Conservation (phyloP, 2,888 invertebrate species). For the Hypolimnas misippus region DNA sequence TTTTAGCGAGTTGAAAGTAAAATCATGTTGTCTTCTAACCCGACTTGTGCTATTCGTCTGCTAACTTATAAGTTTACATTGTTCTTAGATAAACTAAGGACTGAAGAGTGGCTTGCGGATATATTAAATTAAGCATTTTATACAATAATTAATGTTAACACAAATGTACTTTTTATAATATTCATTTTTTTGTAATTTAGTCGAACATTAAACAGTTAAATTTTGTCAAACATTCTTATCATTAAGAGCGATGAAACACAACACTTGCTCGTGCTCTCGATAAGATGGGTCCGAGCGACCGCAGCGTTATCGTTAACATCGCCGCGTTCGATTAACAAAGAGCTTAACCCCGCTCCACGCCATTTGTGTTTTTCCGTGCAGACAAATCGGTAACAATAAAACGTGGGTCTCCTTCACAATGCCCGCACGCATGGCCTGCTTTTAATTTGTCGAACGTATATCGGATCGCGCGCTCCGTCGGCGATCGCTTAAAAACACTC, state of each 20-base stretch:
- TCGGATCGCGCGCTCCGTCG: conserved; percentile 62
- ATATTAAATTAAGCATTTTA: background rate
- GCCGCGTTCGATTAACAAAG: conserved; percentile 74
- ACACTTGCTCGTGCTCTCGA: conserved; percentile 43
- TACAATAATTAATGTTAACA: no score
- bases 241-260: conserved; percentile 20
- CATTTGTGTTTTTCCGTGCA: conserved; percentile 79
- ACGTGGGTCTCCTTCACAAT: conserved; percentile 71
- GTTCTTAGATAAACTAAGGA: background rate
- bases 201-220: background rate
- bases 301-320: conserved; percentile 59
- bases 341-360: conserved; percentile 70
- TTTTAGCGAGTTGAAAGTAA: conserved; percentile 73
- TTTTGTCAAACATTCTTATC: conserved; percentile 20
- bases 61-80: conserved; percentile 39
- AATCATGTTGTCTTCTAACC: conserved; percentile 66
- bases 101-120: background rate
- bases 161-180: no score
- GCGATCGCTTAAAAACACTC: conserved; percentile 73
- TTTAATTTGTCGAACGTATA: conserved; percentile 80
- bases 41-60: conserved; percentile 44
- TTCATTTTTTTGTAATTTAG: no score
- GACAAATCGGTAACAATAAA: conserved; percentile 82
- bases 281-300: conserved; percentile 45
- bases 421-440: conserved; percentile 76